Percentiles rank a stretch among this genome's conserved stretches.
phyloP scores from a whole-genome alignment of 2,113 vertebrate genomes.

The Natator depressus region DNA sequence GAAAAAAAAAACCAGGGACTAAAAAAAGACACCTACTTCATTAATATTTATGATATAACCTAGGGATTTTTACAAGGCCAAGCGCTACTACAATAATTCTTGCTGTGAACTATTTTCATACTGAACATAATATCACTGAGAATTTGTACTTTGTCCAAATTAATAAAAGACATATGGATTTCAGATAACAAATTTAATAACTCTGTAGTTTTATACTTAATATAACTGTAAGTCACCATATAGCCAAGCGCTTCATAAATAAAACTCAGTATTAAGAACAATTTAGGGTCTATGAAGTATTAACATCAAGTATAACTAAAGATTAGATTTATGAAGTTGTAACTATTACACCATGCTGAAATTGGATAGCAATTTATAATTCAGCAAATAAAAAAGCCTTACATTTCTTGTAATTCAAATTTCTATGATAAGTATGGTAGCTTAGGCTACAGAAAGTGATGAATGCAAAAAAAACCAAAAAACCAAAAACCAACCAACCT shows the following conservation, averaged over 20 bases:
- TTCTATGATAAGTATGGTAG: slow-evolving; percentile 61
- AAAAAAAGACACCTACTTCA: not conserved
- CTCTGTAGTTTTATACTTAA: not conserved
- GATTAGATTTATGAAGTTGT: slow-evolving; percentile 39
- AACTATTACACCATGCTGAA: slow-evolving; percentile 66
- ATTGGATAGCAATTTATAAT: slow-evolving; percentile 71
- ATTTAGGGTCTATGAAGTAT: slow-evolving; percentile 51
- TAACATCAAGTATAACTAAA: slow-evolving; percentile 34
- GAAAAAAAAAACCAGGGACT: not conserved
- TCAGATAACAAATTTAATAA: not conserved
- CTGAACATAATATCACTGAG: not conserved
- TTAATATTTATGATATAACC: not conserved
- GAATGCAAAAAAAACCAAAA: not conserved
- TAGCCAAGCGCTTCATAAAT: slow-evolving; percentile 43
- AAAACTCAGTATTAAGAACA: slow-evolving; percentile 40
- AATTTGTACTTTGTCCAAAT: slow-evolving; percentile 11
- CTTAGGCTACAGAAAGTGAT: slow-evolving; percentile 37
- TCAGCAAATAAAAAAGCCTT: slow-evolving; percentile 64
- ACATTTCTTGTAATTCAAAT: slow-evolving; percentile 73
- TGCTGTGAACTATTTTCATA: not conserved
- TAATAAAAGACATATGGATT: not conserved
- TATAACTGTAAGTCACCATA: not conserved
- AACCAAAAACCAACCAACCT: not conserved
- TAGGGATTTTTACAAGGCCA: not conserved
- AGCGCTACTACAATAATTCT: not conserved